Percentiles rank a stretch among this genome's conserved stretches.
phyloP scores from a whole-genome alignment of 2,797 vertebrate genomes.

The Enteromius thamalakanensis region DNA sequence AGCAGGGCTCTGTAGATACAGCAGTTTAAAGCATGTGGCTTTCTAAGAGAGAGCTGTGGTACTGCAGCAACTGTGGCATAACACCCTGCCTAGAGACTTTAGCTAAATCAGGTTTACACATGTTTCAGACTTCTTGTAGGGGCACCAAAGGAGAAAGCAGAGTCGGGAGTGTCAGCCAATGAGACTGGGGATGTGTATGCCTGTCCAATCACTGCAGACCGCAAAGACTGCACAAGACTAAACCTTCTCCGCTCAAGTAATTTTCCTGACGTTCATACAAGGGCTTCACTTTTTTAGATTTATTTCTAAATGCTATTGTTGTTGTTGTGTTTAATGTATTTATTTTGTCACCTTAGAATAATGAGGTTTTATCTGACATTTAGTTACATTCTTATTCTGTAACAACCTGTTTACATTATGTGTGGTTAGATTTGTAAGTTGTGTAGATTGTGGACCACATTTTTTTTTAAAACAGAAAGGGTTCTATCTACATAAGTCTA shows the following conservation, averaged over 20 bases:
- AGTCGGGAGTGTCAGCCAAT: constrained; percentile 72
- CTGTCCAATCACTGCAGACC: constrained; percentile 80
- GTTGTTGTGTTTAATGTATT: not conserved
- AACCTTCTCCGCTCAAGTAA: constrained; percentile 81
- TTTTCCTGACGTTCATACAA: not conserved
- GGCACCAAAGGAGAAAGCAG: constrained; percentile 82
- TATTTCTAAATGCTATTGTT: not conserved
- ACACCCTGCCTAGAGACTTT: not conserved
- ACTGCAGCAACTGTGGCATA: not conserved
- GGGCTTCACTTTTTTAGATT: not conserved
- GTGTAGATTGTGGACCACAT: too few species aligned
- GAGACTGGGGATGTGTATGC: constrained; percentile 86
- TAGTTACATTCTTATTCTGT: too few species aligned
- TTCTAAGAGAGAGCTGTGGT: not conserved
- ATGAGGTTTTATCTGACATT: too few species aligned
- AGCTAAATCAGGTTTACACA: constrained; percentile 24
- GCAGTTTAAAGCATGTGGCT: not conserved
- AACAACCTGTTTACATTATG: too few species aligned
- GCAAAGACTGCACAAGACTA: constrained; percentile 82
- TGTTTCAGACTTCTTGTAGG: constrained; percentile 84
- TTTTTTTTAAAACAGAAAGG: too few species aligned
- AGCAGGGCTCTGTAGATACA: not conserved
- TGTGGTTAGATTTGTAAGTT: too few species aligned
- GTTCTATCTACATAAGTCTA: too few species aligned
- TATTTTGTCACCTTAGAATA: not conserved